Evolutionary conservation across 2,888 invertebrate species (phyloP).

Genomic region (Apotomis turbidana): DNA sequence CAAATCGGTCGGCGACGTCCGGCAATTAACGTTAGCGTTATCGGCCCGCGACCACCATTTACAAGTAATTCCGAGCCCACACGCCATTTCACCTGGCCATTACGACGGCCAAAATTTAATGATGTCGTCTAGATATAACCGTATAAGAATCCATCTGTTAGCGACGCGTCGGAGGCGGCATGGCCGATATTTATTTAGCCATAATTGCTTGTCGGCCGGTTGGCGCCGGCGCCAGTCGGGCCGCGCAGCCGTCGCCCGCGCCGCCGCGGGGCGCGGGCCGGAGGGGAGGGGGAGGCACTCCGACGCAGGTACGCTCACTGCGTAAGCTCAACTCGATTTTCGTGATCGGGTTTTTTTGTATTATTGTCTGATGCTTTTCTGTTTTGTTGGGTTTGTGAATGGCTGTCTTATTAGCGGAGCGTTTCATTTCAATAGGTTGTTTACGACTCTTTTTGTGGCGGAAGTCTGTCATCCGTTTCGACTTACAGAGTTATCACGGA

Average conservation of each 20-base stretch:
- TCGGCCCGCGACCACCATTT: slow-evolving; percentile 62
- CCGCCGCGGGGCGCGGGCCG: slow-evolving; percentile 43
- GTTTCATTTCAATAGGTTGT: slow-evolving; percentile 56
- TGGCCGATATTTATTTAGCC: slow-evolving; percentile 83
- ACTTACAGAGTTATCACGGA: neutral
- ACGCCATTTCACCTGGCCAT: slow-evolving; percentile 63
- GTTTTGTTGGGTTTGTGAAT: slow-evolving; percentile 80
- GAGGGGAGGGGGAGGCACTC: slow-evolving; percentile 52
- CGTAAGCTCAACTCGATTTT: slow-evolving; percentile 77
- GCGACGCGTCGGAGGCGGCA: slow-evolving; percentile 73
- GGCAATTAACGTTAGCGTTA: slow-evolving; percentile 63
- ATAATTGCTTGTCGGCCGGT: slow-evolving; percentile 82
- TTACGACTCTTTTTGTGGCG: slow-evolving; percentile 53
- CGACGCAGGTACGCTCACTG: slow-evolving; percentile 74
- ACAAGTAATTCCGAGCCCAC: slow-evolving; percentile 66
- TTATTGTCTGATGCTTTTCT: slow-evolving; percentile 77
- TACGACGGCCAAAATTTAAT: slow-evolving; percentile 68
- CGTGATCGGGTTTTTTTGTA: slow-evolving; percentile 74
- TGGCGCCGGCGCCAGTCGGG: slow-evolving; percentile 83
- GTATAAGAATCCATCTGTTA: slow-evolving; percentile 73
- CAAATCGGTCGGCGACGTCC: slow-evolving; percentile 63
- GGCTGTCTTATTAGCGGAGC: slow-evolving; percentile 56
- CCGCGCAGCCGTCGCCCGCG: slow-evolving; percentile 54
- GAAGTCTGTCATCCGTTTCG: slow-evolving; percentile 38
- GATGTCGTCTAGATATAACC: slow-evolving; percentile 74